Evolutionary conservation across 1,140 invertebrate species (phyloP), one percentile per base, ranked within the genome.

Genomic region (Lasaia peninsularis): DNA sequence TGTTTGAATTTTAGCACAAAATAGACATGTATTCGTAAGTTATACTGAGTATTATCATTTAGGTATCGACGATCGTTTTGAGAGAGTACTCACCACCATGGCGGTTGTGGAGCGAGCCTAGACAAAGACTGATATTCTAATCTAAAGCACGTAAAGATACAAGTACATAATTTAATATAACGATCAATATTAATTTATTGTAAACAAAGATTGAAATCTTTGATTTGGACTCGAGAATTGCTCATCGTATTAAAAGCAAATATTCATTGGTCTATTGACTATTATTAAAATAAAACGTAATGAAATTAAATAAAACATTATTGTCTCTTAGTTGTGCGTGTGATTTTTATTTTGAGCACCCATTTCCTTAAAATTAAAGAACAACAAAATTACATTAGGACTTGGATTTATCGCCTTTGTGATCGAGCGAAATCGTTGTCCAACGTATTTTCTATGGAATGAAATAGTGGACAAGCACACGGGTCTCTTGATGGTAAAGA

Each of bases 51-150:
- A 60, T 11, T 56, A 52, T 61, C 49, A 50, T 60, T 20, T 69
- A 56, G 58, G 66, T 60, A 48, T 71, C 58, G 75, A 70, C 63
- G 66, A 69, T 63, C 61, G 37, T 71, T 68, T 68, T 64, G 67
- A 57, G 52, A 57, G 65, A 50, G 59, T 52, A 60, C 59, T 67
- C 56, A 59, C 59, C n/a, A 28, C 49, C 53, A 40, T 48, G 33
- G 54, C 12, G 60, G 37, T 55, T 56, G 32, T 57, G 40, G 58
- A 56, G 63, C 60, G 56, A 78, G 78, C 80, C 83, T 88, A 83
- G 78, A 62, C 56, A 77, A 88, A 88, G 85, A 88, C 85, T 88
- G 85, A 84, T 82, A 78, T 80, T 80, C 74, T 77, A 75, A 73
- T 75, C 67, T 78, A 77, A 73, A 68, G 65, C 73, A 69, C 75